phyloP scores from a whole-genome alignment of 1,140 invertebrate genomes.

The Wiebesia pumilae region DNA sequence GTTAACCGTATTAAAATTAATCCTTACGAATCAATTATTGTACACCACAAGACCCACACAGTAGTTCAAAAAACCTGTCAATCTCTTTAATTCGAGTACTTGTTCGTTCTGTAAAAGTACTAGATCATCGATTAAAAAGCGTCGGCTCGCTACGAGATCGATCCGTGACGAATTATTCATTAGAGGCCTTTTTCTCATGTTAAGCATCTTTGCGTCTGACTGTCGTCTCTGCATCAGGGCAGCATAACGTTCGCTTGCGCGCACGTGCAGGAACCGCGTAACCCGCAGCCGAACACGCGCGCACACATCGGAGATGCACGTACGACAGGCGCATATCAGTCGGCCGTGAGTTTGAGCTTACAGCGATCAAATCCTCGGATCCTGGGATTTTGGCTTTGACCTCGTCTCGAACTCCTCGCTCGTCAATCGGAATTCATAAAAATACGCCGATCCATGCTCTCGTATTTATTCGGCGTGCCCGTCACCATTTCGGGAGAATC shows the following conservation, averaged over 20 bases:
- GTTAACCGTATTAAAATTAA: no score
- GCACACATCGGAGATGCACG: conserved; percentile 39
- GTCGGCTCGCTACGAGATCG: no score
- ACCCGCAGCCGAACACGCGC: conserved; percentile 41
- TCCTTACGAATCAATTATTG: no score
- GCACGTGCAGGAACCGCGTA: conserved; percentile 7
- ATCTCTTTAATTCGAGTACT: no score
- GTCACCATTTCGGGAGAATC: conserved; percentile 7
- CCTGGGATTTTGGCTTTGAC: not conserved
- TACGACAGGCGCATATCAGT: conserved; percentile 39
- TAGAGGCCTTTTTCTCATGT: not conserved
- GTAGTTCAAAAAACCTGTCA: no score
- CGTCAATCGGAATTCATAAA: no score
- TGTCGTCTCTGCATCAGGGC: no score
- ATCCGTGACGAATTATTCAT: no score
- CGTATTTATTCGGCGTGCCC: not conserved
- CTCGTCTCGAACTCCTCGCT: not conserved
- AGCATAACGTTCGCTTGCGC: not conserved
- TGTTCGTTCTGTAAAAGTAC: no score
- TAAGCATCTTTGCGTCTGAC: not conserved
- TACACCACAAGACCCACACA: no score
- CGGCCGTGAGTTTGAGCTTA: not conserved
- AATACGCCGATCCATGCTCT: not conserved
- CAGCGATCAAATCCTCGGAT: not conserved
- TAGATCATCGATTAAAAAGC: no score